Base-by-base conservation (phyloP, 2,113 vertebrate species). In the Coturnix japonica region DNA sequence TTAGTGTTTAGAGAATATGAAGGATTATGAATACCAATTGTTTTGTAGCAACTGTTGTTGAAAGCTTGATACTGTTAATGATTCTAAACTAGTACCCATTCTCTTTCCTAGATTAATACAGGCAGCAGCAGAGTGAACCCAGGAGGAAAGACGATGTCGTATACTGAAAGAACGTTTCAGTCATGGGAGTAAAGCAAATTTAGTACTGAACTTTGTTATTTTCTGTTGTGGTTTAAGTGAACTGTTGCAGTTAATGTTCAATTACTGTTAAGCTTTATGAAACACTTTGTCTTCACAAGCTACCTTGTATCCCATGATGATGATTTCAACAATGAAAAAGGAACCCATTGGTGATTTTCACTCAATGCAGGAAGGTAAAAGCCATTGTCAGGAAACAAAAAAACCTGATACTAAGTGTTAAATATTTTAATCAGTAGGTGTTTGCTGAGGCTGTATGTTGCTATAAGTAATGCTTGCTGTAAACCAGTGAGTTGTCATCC, bases 161-260 rank as follows among this genome's bases (percentile, higher is more conserved):
- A 44, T 67, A 57, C 80, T 90, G 47, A 93, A 57, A 89, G 31
- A 86, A 70, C 67, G 81, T 59, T 75, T 59, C 97, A 98, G 71
- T 95, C 95, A 13, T 98, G 97, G 98, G 97, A 97, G 93, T 98
- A 96, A 97, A 90, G 60, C 54, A 56, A 18, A 72, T 83, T 54
- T 8, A 35, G 25, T 69, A 70, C 72, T 64, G 89, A 90, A 69
- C 71, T 85, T 64, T 37, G 57, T 91, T 66, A 25, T 75, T 31
- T 87, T 87, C 74, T 80, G 74, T 93, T 95, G 71, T 49, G 56
- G 88, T 94, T n/a, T 90, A 91, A 81, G 67, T 64, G 19, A 70
- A 39, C 15, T 43, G 67, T 94, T 94, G 9, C 5, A 72, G 53
- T 84, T 56, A 60, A 53, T 81, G 54, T 79, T 77, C 21, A 53